Percentiles rank a stretch among this genome's conserved stretches.
Evolutionary conservation across 2,888 invertebrate genomes (phyloP).

Genomic region (Cerastis leucographa): DNA sequence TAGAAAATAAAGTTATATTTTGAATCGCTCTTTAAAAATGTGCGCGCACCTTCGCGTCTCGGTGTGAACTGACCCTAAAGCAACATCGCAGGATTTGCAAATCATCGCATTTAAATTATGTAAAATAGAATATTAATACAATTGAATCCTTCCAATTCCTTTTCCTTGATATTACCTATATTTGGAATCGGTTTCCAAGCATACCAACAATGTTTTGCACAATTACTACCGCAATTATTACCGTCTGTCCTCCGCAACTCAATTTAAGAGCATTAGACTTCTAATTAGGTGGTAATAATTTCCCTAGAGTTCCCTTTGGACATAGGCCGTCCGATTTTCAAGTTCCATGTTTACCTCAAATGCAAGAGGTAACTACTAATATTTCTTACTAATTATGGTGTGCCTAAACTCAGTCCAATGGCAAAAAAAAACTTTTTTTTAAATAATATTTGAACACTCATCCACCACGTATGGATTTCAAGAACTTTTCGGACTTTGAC

Average conservation of each 20-base stretch:
- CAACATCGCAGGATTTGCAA: constrained; percentile 16
- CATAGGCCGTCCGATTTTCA: background rate
- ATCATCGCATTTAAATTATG: background rate
- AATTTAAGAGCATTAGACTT: no score
- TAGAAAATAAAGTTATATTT: no score
- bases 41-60: no score
- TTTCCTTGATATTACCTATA: constrained; percentile 12
- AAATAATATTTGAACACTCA: background rate
- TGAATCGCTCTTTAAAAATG: no score
- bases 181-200: background rate
- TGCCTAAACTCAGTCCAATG: background rate
- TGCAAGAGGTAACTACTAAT: background rate
- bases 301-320: background rate
- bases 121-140: constrained; percentile 12
- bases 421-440: background rate
- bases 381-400: background rate
- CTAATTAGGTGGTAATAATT: background rate
- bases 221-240: background rate
- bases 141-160: background rate
- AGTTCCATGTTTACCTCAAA: background rate
- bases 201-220: background rate
- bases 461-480: background rate
- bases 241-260: background rate
- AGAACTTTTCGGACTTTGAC: background rate
- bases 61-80: no score